Base-by-base conservation (phyloP, 2,888 invertebrate genomes). In the Troilus luridus region DNA sequence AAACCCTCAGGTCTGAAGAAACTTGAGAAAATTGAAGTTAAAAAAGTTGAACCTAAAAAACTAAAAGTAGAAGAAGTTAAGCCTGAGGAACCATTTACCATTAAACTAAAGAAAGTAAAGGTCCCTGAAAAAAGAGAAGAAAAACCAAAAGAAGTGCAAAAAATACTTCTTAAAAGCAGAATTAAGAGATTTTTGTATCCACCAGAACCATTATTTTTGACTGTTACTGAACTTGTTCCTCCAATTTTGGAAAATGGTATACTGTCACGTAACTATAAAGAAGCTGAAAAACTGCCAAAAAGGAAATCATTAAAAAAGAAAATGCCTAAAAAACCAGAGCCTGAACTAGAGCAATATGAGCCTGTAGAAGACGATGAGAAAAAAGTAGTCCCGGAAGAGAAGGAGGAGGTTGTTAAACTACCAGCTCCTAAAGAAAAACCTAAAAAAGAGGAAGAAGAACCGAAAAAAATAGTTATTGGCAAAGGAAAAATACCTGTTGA, bases 241-340 rank as follows among this genome's bases (percentile, higher is more conserved):
- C 91, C 92, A 85, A 92, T 91, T 72, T 88, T 91, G 24, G 95
- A 95, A 91, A 94, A 93, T 92, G 95, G 95, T 10, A 93, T 94
- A 72, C 92, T 95, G 14, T 95, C 95, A 0, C 94, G 95, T 93
- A 95, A 95, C 92, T 92, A 95, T 5, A 94, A 94, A 93, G 95
- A 95, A 92, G 95, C 95, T 5, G 93, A 94, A 91, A 94, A 94
- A 91, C 88, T 95, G 19, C 93, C 94, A 54, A 95, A 94, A 93
- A 94, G 93, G 54, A 95, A 94, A 92, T 93, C 93, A 17, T 94
- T 94, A 90, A 94, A 94, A 92, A 92, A 94, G 59, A 95, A 95
- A 91, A 93, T 94, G 8, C 93, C 93, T 7, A 94, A 94, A 27
- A 93, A 94, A 89, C 94, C 94, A 81, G 91, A 94, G 19, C 93